Evolutionary conservation across 2,113 vertebrate species (phyloP).

Genomic region (Passerina amoena): DNA sequence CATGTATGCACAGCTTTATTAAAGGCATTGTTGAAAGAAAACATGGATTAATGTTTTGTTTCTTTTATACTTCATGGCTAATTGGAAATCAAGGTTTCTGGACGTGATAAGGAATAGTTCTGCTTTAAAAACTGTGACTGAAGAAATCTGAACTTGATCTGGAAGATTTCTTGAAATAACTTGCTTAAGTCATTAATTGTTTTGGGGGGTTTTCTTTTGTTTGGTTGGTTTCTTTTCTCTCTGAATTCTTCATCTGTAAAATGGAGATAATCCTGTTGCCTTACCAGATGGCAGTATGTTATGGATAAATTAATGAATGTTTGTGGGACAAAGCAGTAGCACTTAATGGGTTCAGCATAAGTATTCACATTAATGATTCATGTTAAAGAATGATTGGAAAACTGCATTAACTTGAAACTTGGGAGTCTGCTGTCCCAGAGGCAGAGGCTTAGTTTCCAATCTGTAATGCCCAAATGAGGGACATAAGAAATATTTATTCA

Average conservation of each 20-base stretch:
- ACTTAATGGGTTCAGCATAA: neutral
- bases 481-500: slow-evolving; percentile 42
- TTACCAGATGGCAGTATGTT: neutral
- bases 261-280: neutral
- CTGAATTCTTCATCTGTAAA: neutral
- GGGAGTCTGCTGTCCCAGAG: neutral
- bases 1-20: neutral
- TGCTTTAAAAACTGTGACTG: neutral
- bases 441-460: neutral
- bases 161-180: neutral
- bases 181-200: neutral
- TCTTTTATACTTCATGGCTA: neutral
- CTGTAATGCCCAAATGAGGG: neutral
- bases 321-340: neutral
- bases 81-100: neutral
- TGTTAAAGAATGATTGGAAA: neutral
- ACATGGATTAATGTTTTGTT: neutral
- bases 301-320: neutral
- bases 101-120: neutral
- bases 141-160: neutral
- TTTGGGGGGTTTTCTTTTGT: neutral
- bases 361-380: slow-evolving; percentile 5
- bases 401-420: neutral
- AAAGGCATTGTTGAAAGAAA: neutral
- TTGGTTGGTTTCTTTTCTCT: neutral